Base-by-base conservation (phyloP, 2,888 invertebrate genomes). In the Dolomedes plantarius region DNA sequence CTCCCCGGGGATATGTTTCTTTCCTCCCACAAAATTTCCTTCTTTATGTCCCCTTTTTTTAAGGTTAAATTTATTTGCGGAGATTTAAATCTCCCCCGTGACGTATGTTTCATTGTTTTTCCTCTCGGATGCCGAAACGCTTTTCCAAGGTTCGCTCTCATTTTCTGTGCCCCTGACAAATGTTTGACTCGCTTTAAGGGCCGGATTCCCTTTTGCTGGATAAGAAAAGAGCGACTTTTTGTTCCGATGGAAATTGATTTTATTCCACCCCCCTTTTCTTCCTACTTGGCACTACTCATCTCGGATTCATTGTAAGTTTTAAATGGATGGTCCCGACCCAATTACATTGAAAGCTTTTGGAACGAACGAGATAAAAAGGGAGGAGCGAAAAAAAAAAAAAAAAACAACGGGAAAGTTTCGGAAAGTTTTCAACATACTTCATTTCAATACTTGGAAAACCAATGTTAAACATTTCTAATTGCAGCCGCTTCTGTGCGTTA, bases 321-420 rank as follows among this genome's bases (percentile, higher is more conserved):
- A 46, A 46, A 46, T 46, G 5, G 46, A 46, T 46, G 46, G 46
- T 16, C 46, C 46, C 6, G 16, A 16, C 16, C 16, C 46, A 46
- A 46, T 46, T 46, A 46, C 46, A 46, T n/a, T 46, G 46, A 46
- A 46, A 46, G 46, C 46, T 46, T 46, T 46, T 2, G n/a, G n/a
- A 16, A 16, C 16, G 46, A 46, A 16, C n/a, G 16, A 16, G 46
- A 27, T 13, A 0, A 62, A 9, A 62, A 62, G 23, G 62, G 16
- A 16, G n/a, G 46, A 9, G 36, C 9, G 9, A 16, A 16, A 2
- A 16, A 46, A 16, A 11, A 2, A 9, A 46, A 46, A 6, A 2
- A 16, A 46, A 16, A 46, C 16, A 16, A 7, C 9, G 5, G 7
- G 9, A 36, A 9, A 36, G n/a, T n/a, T n/a, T n/a, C n/a, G n/a